Evolutionary conservation across 1,140 invertebrate genomes (phyloP).

Genomic region (Pemphigus obesinymphae): DNA sequence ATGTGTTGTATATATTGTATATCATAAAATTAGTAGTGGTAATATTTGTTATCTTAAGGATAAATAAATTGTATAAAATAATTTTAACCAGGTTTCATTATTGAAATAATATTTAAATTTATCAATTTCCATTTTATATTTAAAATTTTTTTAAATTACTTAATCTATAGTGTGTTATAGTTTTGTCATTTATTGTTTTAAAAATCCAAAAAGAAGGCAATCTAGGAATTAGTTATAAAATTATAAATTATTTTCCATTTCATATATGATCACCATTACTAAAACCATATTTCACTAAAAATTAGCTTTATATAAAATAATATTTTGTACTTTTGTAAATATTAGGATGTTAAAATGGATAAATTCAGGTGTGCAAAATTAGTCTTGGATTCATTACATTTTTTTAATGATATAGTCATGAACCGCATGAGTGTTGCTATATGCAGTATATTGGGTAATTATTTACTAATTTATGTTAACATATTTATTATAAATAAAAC

Average conservation of each 20-base stretch:
- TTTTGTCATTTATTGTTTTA: neutral
- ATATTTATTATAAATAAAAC: neutral
- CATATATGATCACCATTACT: neutral
- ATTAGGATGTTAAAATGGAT: slow-evolving; percentile 69
- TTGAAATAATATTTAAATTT: neutral
- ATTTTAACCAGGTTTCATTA: neutral
- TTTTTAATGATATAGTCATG: slow-evolving; percentile 69
- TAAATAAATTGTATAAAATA: neutral
- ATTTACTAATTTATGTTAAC: neutral
- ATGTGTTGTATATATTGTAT: neutral
- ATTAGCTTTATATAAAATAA: neutral
- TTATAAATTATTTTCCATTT: too few relatives aligned
- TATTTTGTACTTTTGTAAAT: slow-evolving; percentile 48
- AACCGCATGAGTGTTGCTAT: slow-evolving; percentile 79
- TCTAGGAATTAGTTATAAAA: too few relatives aligned
- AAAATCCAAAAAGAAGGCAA: neutral
- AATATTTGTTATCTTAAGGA: neutral
- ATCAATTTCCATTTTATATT: slow-evolving; percentile 48
- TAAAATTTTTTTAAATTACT: neutral
- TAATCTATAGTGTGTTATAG: neutral
- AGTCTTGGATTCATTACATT: slow-evolving; percentile 71
- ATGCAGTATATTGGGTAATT: slow-evolving; percentile 63
- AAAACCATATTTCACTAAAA: too few relatives aligned
- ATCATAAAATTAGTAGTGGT: neutral
- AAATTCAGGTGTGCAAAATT: slow-evolving; percentile 67